Percentiles rank a stretch among this genome's conserved stretches.
phyloP scores from a whole-genome alignment of 2,888 invertebrate genomes.

The Heliconius ethilla region DNA sequence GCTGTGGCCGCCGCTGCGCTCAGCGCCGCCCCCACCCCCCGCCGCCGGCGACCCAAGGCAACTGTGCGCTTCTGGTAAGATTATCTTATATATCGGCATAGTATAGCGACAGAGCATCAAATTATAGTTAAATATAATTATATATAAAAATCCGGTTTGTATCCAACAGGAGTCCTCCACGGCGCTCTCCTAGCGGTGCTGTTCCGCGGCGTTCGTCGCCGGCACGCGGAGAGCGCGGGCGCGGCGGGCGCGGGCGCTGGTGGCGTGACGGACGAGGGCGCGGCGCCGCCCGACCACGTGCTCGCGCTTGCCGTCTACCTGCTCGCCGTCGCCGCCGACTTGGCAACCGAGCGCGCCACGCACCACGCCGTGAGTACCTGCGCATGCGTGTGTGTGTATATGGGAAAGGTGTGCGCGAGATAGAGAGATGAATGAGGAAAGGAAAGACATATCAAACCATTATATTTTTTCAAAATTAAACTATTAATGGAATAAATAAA shows the following conservation, averaged over 20 bases:
- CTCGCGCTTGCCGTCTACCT: slow-evolving; percentile 93
- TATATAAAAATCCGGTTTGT: too few species aligned
- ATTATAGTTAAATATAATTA: too few species aligned
- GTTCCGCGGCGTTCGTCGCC: slow-evolving; percentile 89
- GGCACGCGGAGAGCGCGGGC: slow-evolving; percentile 51
- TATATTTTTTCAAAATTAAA: too few species aligned
- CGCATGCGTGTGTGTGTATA: neutral
- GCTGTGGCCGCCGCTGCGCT: slow-evolving; percentile 75
- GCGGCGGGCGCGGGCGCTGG: slow-evolving; percentile 85
- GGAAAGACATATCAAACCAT: too few species aligned
- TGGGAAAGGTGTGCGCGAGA: neutral
- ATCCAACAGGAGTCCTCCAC: slow-evolving; percentile 65
- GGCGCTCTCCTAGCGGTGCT: slow-evolving; percentile 89
- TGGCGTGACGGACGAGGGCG: slow-evolving; percentile 61
- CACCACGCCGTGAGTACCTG: slow-evolving; percentile 52
- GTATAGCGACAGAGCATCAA: too few species aligned
- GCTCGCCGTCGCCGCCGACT: slow-evolving; percentile 89
- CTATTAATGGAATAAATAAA: too few species aligned
- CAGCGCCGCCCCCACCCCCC: slow-evolving; percentile 53
- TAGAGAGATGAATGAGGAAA: too few species aligned
- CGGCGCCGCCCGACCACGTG: slow-evolving; percentile 89
- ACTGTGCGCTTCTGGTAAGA: slow-evolving; percentile 62
- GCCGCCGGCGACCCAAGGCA: slow-evolving; percentile 70
- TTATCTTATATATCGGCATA: neutral
- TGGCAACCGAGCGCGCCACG: slow-evolving; percentile 59